phyloP scores from a whole-genome alignment of 2,113 vertebrate species.

The Albula glossodonta region DNA sequence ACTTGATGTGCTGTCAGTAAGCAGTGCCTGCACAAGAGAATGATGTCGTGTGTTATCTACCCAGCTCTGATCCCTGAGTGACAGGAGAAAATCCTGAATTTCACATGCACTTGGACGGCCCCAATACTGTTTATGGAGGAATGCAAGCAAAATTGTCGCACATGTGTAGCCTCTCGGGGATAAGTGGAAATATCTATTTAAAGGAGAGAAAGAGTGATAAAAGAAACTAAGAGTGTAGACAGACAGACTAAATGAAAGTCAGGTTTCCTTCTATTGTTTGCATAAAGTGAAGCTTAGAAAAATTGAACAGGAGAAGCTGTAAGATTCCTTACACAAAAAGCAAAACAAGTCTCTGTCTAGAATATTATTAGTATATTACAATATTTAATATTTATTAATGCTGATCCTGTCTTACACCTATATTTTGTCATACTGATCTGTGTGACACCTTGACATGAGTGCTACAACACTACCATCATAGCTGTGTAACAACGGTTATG shows the following conservation, averaged over 20 bases:
- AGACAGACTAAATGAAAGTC: slow-evolving; percentile 17
- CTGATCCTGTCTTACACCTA: neutral
- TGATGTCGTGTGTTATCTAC: neutral
- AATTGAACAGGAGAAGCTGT: neutral
- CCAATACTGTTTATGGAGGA: neutral
- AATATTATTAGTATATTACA: neutral
- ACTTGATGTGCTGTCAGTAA: neutral
- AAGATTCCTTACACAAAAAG: slow-evolving; percentile 8
- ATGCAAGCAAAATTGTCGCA: neutral
- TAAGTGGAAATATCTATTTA: neutral
- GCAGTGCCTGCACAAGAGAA: neutral
- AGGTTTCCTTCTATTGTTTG: slow-evolving; percentile 28
- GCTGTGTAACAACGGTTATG: neutral
- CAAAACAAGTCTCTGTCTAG: neutral
- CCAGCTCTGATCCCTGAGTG: neutral
- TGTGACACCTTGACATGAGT: neutral
- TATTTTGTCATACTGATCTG: neutral
- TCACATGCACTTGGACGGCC: neutral
- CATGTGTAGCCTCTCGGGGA: neutral
- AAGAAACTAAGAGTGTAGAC: neutral
- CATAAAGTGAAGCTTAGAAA: neutral
- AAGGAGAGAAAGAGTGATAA: neutral
- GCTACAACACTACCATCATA: neutral
- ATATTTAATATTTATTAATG: neutral
- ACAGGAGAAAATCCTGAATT: neutral